Evolutionary conservation across 1,140 invertebrate genomes (phyloP), one percentile per base, ranked within the genome.

Genomic region (Drosophila sulfurigaster): DNA sequence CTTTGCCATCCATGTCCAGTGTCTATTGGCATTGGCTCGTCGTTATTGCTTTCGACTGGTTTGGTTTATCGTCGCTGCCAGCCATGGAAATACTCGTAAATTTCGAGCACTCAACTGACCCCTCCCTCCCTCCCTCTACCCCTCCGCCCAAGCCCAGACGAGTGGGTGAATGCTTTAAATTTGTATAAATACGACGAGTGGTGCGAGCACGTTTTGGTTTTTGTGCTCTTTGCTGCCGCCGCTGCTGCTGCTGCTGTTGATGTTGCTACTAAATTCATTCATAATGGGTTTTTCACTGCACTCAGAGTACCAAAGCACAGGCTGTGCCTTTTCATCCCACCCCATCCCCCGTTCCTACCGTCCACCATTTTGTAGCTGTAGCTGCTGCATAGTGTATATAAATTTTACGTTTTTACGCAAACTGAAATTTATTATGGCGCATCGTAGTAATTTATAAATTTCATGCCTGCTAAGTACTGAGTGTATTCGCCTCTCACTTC

Each of bases 351-450:
- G 3, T 30, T 35, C 7, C 13, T 32, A 0, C 15, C 25, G 35
- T 15, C n/a, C 8, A 5, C 35, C 1, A 25, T 25, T 25, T 25
- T 25, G 20, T 25, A 25, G 20, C 46, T 20, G 8, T 38, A 15
- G n/a, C 38, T 45, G 43, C 57, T 72, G 11, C 35, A 67, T 77
- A 59, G 79, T 79, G 82, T 86, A 79, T 87, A 88, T 87, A 89
- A 79, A 89, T 89, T 89, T 85, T 89, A 80, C 83, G 83, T 88
- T 88, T 88, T 88, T 88, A 88, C 83, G 71, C 78, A 88, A 88
- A 88, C 85, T 89, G 81, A 89, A 89, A 89, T 89, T 89, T 89
- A 89, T 89, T 89, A 79, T 81, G 78, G 85, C 86, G 85, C 85
- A 90, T 72, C 67, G 69, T 81, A 79, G 85, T 89, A 89, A 89